Percentiles rank a stretch among this genome's conserved stretches.
These are phyloP conservation scores for Meiosimyza decipiens DNA, from an alignment of 2,888 invertebrate species.

Conservation along the genomic window DNA sequence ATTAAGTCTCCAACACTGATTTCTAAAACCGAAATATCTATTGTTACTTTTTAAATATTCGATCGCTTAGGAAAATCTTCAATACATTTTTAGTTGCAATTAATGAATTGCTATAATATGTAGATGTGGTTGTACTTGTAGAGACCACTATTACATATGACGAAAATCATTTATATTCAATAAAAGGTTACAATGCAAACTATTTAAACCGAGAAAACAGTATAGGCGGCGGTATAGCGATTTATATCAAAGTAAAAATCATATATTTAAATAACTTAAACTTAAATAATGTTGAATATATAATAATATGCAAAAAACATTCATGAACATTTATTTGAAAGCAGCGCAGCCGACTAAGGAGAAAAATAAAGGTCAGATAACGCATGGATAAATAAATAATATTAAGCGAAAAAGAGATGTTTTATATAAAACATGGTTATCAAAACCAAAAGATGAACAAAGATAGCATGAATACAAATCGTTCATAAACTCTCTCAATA, in stretches of 20 bases:
- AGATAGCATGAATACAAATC: constrained; percentile 16
- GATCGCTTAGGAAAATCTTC: too few species aligned
- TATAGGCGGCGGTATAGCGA: constrained; percentile 16
- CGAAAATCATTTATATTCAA: constrained; percentile 1
- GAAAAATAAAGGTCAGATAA: background rate
- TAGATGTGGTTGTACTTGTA: constrained; percentile 1
- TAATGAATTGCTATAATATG: background rate
- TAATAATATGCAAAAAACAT: constrained; percentile 6
- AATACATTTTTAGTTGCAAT: background rate
- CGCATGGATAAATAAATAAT: constrained; percentile 20
- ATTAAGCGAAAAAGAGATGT: constrained; percentile 14
- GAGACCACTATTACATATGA: constrained; percentile 11
- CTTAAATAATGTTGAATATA: constrained; percentile 4
- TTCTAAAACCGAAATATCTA: too few species aligned
- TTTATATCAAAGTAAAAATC: constrained; percentile 4
- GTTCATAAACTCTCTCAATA: constrained; percentile 28
- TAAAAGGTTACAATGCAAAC: constrained; percentile 5
- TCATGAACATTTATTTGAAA: background rate
- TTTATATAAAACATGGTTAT: constrained; percentile 26
- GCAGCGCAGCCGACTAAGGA: background rate
- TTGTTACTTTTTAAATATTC: background rate
- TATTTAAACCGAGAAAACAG: constrained; percentile 17
- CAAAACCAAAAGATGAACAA: constrained; percentile 16
- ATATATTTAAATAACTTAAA: background rate
- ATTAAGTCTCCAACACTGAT: too few species aligned